Evolutionary conservation across 2,888 invertebrate genomes (phyloP).

Genomic region (Andrena haemorrhoa): DNA sequence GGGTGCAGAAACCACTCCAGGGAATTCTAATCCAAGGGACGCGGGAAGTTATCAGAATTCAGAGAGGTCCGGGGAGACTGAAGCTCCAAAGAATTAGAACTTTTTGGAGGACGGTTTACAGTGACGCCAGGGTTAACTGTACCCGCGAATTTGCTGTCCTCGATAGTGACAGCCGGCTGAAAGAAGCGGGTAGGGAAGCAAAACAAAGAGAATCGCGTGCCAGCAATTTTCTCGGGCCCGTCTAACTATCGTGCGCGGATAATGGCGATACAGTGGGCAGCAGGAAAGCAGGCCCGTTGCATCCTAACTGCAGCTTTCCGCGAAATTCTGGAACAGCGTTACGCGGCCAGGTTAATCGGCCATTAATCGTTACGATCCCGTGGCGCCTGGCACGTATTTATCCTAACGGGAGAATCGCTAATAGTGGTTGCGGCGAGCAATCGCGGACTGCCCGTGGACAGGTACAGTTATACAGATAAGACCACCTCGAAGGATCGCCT

Average conservation of each 20-base stretch:
- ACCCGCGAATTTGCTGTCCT: constrained; percentile 16
- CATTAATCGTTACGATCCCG: constrained; percentile 69
- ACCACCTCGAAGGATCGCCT: constrained; percentile 67
- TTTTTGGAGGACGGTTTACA: neutral
- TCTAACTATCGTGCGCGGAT: constrained; percentile 32
- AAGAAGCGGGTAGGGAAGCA: constrained; percentile 3
- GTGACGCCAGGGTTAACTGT: neutral
- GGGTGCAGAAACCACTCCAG: too few species aligned
- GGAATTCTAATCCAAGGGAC: neutral
- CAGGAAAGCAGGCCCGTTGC: neutral
- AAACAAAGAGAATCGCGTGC: constrained; percentile 10
- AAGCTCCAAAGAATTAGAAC: neutral
- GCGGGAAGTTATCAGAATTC: neutral
- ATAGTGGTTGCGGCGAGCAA: constrained; percentile 68
- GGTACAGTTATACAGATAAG: constrained; percentile 74
- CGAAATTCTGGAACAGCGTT: constrained; percentile 51
- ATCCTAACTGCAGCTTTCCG: constrained; percentile 49
- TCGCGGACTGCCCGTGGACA: constrained; percentile 63
- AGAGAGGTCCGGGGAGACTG: neutral
- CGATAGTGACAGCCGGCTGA: neutral
- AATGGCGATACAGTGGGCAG: constrained; percentile 14
- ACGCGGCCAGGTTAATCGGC: constrained; percentile 60
- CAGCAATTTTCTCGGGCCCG: constrained; percentile 27
- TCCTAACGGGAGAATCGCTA: constrained; percentile 79
- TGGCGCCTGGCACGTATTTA: constrained; percentile 74